Evolutionary conservation across 53 echinoderm and acorn worm species (phyloP).

Genomic region (Actinopyga echinites): DNA sequence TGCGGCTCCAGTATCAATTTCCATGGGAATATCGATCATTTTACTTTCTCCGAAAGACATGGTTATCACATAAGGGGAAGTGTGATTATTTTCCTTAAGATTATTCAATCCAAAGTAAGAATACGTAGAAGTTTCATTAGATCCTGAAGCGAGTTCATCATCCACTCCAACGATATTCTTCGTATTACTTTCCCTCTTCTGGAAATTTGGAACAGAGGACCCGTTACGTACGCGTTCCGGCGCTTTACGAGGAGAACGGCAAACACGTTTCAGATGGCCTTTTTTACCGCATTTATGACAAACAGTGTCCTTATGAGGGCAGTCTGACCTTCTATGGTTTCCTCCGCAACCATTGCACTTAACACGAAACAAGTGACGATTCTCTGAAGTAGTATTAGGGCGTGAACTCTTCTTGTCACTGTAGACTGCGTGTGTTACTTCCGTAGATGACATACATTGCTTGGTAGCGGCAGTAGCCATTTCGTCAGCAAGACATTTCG

Average conservation of each 20-base stretch:
- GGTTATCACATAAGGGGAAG: neutral
- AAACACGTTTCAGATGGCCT: neutral
- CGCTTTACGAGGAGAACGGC: neutral
- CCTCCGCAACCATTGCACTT: neutral
- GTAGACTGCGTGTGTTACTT: too few species aligned
- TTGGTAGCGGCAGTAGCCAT: slow-evolving; percentile 37
- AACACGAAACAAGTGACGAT: too few species aligned
- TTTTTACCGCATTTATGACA: neutral
- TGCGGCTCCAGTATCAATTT: slow-evolving; percentile 31
- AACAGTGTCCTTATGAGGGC: neutral
- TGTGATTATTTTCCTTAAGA: too few species aligned
- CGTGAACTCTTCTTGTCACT: too few species aligned
- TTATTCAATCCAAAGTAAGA: too few species aligned
- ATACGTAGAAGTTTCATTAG: too few species aligned
- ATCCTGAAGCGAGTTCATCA: too few species aligned
- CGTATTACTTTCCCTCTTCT: too few species aligned
- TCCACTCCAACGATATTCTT: too few species aligned
- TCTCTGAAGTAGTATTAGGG: too few species aligned
- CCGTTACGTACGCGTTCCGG: too few species aligned
- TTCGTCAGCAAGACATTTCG: slow-evolving; percentile 32
- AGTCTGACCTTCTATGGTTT: neutral
- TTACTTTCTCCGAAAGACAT: neutral
- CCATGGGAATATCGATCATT: neutral
- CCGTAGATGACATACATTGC: neutral
- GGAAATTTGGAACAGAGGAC: too few species aligned